phyloP scores from a whole-genome alignment of 2,888 invertebrate genomes.

The Synergus japonicus region DNA sequence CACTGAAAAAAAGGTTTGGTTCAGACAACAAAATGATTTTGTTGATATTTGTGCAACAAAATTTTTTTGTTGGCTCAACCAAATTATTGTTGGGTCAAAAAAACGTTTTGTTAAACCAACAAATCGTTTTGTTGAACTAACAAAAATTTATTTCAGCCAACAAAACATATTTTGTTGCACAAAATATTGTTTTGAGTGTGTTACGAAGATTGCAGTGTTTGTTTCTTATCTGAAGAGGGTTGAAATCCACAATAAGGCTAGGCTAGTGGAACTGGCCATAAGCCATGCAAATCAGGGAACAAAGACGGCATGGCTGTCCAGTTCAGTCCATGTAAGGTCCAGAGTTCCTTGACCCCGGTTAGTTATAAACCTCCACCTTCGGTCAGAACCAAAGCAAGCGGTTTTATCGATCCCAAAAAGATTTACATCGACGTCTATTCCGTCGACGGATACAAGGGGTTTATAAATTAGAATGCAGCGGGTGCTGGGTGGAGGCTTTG shows the following conservation, averaged over 20 bases:
- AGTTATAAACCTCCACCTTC: slow-evolving; percentile 67
- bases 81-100: too few relatives aligned
- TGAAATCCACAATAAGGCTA: background rate
- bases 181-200: too few relatives aligned
- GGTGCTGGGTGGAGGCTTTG: slow-evolving; percentile 19
- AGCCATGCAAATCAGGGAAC: slow-evolving; percentile 39
- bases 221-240: slow-evolving; percentile 5
- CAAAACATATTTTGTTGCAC: too few relatives aligned
- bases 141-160: too few relatives aligned
- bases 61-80: too few relatives aligned
- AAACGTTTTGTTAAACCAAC: too few relatives aligned
- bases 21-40: too few relatives aligned
- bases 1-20: too few relatives aligned
- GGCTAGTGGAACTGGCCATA: background rate
- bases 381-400: slow-evolving; percentile 60
- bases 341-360: slow-evolving; percentile 72
- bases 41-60: too few relatives aligned
- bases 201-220: background rate
- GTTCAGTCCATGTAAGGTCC: slow-evolving; percentile 53
- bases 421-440: slow-evolving; percentile 71
- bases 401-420: slow-evolving; percentile 71
- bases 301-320: slow-evolving; percentile 43
- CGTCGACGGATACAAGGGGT: slow-evolving; percentile 55
- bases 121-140: too few relatives aligned
- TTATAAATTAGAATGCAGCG: slow-evolving; percentile 68